Percentiles rank a stretch among this genome's conserved stretches.
Conservation (phyloP, 2,113 vertebrate species). For the Erpornis zantholeuca region DNA sequence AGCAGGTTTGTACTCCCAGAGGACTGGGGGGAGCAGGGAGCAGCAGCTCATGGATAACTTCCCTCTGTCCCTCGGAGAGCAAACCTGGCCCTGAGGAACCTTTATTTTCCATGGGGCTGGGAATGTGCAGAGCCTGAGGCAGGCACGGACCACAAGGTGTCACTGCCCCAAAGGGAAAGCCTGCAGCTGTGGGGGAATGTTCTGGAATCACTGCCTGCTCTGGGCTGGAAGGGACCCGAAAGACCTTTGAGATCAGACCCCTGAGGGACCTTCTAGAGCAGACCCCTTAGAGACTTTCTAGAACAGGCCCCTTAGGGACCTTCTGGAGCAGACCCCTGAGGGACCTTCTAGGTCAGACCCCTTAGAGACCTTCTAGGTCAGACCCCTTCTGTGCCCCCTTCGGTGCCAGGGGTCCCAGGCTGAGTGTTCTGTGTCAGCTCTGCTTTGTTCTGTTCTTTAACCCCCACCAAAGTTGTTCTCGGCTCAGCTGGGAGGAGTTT, state of each 20-base stretch:
- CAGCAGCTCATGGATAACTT: rapidly evolving
- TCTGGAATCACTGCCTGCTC: not conserved
- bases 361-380: too few species aligned
- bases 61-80: too few species aligned
- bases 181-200: too few species aligned
- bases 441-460: not conserved
- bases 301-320: too few species aligned
- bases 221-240: not conserved
- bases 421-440: rapidly evolving
- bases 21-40: too few species aligned
- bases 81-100: not conserved
- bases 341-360: too few species aligned
- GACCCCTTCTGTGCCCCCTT: too few species aligned
- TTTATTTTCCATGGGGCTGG: rapidly evolving
- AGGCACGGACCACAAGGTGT: conserved; percentile 1
- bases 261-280: too few species aligned
- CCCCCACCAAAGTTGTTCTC: not conserved
- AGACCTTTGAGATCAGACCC: rapidly evolving
- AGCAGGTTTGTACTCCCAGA: not conserved
- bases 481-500: too few species aligned
- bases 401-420: not conserved
- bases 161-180: not conserved
- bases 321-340: too few species aligned
- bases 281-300: too few species aligned
- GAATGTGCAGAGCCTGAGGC: not conserved